phyloP scores from a whole-genome alignment of 2,113 vertebrate species.

The Indri indri region DNA sequence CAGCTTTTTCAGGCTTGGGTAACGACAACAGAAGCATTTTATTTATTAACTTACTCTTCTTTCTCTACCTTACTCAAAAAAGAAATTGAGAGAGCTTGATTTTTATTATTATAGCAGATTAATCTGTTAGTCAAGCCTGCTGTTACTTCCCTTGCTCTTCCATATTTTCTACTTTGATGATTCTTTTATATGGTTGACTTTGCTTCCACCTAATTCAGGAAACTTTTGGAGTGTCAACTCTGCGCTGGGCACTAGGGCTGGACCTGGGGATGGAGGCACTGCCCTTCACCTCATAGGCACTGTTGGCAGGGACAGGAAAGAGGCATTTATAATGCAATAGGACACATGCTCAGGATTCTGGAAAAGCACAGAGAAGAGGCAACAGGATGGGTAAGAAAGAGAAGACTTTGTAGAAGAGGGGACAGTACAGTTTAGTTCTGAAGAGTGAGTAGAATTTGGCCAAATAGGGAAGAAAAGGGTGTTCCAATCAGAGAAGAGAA shows the following conservation, averaged over 20 bases:
- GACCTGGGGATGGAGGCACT: not conserved
- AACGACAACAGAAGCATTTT: not conserved
- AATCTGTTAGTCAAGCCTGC: not conserved
- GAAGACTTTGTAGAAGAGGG: not conserved
- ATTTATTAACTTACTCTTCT: not conserved
- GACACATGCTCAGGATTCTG: rapidly evolving
- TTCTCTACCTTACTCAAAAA: not conserved
- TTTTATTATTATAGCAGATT: not conserved
- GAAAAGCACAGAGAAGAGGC: not conserved
- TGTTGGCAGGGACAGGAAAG: not conserved
- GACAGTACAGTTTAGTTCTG: not conserved
- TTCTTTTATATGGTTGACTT: not conserved
- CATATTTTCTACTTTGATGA: not conserved
- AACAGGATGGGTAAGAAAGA: not conserved
- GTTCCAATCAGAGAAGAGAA: not conserved
- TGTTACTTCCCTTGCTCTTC: not conserved
- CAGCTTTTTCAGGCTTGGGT: not conserved
- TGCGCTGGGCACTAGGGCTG: not conserved
- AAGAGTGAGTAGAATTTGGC: not conserved
- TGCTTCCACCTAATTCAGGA: not conserved
- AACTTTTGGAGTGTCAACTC: not conserved
- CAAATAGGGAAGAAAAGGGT: not conserved
- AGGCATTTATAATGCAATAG: not conserved
- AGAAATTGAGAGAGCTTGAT: not conserved
- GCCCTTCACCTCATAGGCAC: rapidly evolving